phyloP scores from a whole-genome alignment of 2,888 invertebrate species.

The Macropis europaea region DNA sequence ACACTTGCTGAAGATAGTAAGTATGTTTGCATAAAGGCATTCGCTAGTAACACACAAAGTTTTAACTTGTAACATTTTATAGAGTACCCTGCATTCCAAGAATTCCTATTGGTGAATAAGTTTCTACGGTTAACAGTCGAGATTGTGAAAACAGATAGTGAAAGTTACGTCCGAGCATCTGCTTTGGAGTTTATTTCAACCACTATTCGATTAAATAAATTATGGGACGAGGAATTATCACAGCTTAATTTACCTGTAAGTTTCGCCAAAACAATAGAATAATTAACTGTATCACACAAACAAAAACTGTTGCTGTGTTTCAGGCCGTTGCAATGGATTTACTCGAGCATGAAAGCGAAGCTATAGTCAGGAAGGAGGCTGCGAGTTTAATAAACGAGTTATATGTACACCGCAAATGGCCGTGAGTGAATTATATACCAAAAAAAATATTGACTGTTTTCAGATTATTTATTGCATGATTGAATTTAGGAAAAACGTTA shows the following conservation, averaged over 20 bases:
- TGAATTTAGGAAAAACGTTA: conserved; percentile 76
- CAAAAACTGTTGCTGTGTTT: conserved; percentile 65
- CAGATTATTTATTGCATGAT: background rate
- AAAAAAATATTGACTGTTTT: background rate
- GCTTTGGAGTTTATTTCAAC: conserved; percentile 87
- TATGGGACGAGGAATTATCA: conserved; percentile 85
- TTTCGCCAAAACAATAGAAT: conserved; percentile 23
- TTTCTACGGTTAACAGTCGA: conserved; percentile 85
- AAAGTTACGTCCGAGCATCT: conserved; percentile 88
- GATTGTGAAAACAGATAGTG: conserved; percentile 85
- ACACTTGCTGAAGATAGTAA: conserved; percentile 87
- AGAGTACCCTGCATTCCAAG: conserved; percentile 91
- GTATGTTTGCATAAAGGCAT: conserved; percentile 60
- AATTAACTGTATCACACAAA: conserved; percentile 69
- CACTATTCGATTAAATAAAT: conserved; percentile 83
- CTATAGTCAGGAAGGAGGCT: conserved; percentile 88
- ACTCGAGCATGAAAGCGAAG: conserved; percentile 86
- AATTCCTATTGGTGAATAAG: conserved; percentile 84
- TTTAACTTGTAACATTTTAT: conserved; percentile 62
- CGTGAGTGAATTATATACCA: conserved; percentile 71
- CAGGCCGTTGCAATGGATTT: conserved; percentile 82
- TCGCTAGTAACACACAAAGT: background rate
- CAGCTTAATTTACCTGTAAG: conserved; percentile 84
- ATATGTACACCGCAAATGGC: conserved; percentile 84
- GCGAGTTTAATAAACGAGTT: conserved; percentile 85